Percentiles rank a stretch among this genome's conserved stretches.
Evolutionary conservation across 2,113 vertebrate genomes (phyloP).

Genomic region (Gyps fulvus): DNA sequence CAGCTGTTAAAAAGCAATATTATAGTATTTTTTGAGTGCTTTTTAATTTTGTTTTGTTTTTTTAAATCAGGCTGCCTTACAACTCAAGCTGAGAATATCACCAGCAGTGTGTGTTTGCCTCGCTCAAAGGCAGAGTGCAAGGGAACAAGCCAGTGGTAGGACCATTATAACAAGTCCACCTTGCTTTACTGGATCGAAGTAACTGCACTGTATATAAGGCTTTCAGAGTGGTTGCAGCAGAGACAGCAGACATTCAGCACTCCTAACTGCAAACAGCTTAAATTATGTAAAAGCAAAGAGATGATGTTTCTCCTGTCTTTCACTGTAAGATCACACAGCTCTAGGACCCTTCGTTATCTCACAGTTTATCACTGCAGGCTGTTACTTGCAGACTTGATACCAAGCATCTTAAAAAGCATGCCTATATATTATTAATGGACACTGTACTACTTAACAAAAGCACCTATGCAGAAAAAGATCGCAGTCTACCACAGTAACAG

Average conservation of each 20-base stretch:
- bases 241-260: neutral
- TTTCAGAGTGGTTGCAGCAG: neutral
- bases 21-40: neutral
- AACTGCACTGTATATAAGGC: neutral
- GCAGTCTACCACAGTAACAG: neutral
- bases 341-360: neutral
- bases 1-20: neutral
- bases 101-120: neutral
- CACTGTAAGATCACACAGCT: neutral
- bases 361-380: neutral
- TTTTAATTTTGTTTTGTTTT: neutral
- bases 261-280: neutral
- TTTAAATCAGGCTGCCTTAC: neutral
- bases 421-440: neutral
- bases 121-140: neutral
- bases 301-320: neutral
- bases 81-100: neutral
- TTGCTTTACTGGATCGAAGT: neutral
- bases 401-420: neutral
- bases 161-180: accelerated
- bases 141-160: neutral
- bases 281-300: neutral
- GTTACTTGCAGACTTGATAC: neutral
- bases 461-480: neutral
- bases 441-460: neutral